A percentile compares a stretch with the other conserved stretches of the same genome.
phyloP scores from a whole-genome alignment of 2,797 vertebrate genomes.

The Liparis tanakae region DNA sequence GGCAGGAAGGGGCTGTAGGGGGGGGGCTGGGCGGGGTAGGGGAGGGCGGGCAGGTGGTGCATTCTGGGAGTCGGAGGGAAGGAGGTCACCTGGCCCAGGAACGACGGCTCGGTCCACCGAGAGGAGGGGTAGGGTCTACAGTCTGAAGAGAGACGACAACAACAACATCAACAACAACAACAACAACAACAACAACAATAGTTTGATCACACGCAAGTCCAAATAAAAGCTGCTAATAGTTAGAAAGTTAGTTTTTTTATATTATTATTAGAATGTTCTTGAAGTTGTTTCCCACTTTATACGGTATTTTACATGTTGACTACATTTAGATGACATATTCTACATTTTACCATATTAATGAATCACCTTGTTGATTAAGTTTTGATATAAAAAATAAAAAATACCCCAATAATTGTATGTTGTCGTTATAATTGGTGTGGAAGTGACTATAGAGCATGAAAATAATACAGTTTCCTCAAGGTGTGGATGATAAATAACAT shows the following conservation, averaged over 20 bases:
- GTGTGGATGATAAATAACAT: neutral
- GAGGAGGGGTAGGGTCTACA: constrained; percentile 61
- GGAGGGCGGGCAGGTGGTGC: constrained; percentile 60
- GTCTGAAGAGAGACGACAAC: constrained; percentile 43
- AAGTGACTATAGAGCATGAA: neutral
- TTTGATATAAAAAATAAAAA: neutral
- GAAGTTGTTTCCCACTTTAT: neutral
- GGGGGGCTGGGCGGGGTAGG: constrained; percentile 57
- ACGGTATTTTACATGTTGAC: neutral
- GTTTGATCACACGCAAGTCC: neutral
- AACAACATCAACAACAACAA: neutral
- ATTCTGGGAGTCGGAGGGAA: constrained; percentile 65
- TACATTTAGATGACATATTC: neutral
- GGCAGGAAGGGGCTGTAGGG: constrained; percentile 61
- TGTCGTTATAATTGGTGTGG: neutral
- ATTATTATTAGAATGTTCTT: neutral
- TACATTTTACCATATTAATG: neutral
- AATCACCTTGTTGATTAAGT: neutral
- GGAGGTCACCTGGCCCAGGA: constrained; percentile 70
- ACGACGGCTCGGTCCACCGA: constrained; percentile 67
- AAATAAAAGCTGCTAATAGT: neutral
- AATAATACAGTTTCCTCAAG: neutral
- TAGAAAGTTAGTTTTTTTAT: neutral
- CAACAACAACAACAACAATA: too few species aligned
- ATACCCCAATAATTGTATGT: neutral